Conservation (phyloP, 2,888 invertebrate species). For the Blomia tropicalis region DNA sequence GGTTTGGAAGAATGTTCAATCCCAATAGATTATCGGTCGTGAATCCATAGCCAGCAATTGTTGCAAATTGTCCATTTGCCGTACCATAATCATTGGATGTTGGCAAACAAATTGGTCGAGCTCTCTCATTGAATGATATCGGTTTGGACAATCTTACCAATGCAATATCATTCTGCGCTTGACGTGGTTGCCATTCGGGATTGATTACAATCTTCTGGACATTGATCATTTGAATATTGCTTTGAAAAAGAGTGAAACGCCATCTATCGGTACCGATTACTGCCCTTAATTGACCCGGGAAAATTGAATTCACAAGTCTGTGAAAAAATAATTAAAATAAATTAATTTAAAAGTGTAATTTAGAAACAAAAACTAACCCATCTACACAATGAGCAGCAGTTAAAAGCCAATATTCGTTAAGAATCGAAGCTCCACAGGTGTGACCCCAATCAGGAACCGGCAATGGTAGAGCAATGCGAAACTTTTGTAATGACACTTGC, state of each 20-base stretch:
- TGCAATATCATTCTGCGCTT: slow-evolving; percentile 20
- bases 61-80: background rate
- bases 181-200: slow-evolving; percentile 10
- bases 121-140: slow-evolving; percentile 18
- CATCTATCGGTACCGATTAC: slow-evolving; percentile 21
- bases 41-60: slow-evolving; percentile 19
- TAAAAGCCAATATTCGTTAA: slow-evolving; percentile 20
- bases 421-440: slow-evolving; percentile 20
- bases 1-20: slow-evolving; percentile 3
- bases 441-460: slow-evolving; percentile 22
- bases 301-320: slow-evolving; percentile 1
- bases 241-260: slow-evolving; percentile 17
- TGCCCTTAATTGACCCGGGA: slow-evolving; percentile 16
- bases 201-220: slow-evolving; percentile 17
- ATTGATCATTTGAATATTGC: slow-evolving; percentile 9
- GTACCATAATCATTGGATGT: background rate
- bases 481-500: slow-evolving; percentile 20
- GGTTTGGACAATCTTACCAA: slow-evolving; percentile 17
- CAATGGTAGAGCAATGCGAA: background rate
- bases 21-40: slow-evolving; percentile 7
- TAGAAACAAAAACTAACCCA: slow-evolving; percentile 5
- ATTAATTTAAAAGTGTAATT: background rate
- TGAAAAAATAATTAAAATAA: background rate
- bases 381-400: slow-evolving; percentile 23
- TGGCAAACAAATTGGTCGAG: slow-evolving; percentile 15